Conservation (phyloP, 1,140 invertebrate species). For the Antheraea mylitta region DNA sequence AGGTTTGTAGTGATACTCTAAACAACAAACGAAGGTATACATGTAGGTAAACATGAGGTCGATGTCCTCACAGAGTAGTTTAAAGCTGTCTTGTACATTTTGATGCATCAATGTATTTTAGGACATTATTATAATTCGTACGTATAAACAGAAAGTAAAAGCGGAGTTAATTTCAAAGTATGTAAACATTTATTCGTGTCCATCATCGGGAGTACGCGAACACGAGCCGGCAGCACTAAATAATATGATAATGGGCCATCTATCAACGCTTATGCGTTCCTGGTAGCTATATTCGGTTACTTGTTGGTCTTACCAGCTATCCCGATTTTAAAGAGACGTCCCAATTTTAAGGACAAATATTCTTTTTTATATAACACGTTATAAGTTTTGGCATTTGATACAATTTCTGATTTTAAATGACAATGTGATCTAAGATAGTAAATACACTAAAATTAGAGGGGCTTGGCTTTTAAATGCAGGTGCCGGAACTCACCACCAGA, state of each 20-base stretch:
- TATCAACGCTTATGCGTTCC: conserved; percentile 1
- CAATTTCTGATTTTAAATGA: no score
- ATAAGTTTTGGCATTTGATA: no score
- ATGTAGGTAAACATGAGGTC: background rate
- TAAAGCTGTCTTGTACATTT: background rate
- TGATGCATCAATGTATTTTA: background rate
- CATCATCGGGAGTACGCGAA: background rate
- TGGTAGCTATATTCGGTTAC: background rate
- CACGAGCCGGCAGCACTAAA: background rate
- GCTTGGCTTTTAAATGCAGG: no score
- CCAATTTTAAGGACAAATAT: background rate
- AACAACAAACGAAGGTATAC: no score
- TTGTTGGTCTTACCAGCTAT: background rate
- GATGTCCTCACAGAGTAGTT: background rate
- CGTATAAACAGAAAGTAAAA: background rate
- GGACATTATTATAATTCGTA: background rate
- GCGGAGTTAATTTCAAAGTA: background rate
- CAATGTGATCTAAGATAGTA: no score
- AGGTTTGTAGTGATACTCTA: no score
- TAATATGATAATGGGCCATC: conserved; percentile 1
- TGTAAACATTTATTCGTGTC: conserved; percentile 2
- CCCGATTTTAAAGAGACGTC: background rate
- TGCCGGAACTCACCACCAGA: no score
- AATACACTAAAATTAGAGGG: no score
- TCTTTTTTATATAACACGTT: no score